Base-by-base conservation (phyloP, 2,113 vertebrate genomes). In the Coracopsis vasa region DNA sequence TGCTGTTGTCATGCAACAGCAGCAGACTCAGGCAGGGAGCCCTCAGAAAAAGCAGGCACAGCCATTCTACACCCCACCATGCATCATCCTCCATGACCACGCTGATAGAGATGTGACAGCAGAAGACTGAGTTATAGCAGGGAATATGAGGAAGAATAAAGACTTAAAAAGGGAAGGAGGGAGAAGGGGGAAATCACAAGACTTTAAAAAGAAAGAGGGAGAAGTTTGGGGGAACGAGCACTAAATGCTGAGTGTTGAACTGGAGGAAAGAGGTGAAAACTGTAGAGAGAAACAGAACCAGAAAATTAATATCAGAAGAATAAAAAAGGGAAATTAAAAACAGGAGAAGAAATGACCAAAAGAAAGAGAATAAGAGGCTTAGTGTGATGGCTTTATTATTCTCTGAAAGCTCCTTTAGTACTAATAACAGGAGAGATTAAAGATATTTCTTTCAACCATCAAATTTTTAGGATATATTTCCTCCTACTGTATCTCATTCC, bases 381-480 rank as follows among this genome's bases (percentile, higher is more conserved):
- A 91, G 19, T 58, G 12, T 37, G 60, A 82, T 86, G 86, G 62
- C 20, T 95, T 91, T 88, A 86, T 93, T 95, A 85, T 80, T 86
- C 71, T 70, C 71, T 65, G 27, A 90, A 93, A 95, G 70, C 74
- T 70, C 54, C 48, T 91, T 92, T 82, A 93, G 71, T 51, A 77
- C 75, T 86, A 93, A 73, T 91, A 96, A 96, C 41, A 78, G 8
- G 25, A 48, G 69, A 97, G 81, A 96, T 92, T 92, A 93, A 93
- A 89, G 45, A 24, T 69, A 58, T 73, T 93, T 80, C 71, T 86
- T 93, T 73, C 79, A 73, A 53, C 66, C 58, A 80, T 25, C 4
- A 1, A 80, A 88, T 86, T 51, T 67, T 90, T 70, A 62, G 82
- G 66, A 86, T 79, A 56, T 70, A 87, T 78, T 91, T 95, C 83